Percentiles rank a stretch among this genome's conserved stretches.
Evolutionary conservation across 2,797 vertebrate species (phyloP).

Genomic region (Novumbra hubbsi): DNA sequence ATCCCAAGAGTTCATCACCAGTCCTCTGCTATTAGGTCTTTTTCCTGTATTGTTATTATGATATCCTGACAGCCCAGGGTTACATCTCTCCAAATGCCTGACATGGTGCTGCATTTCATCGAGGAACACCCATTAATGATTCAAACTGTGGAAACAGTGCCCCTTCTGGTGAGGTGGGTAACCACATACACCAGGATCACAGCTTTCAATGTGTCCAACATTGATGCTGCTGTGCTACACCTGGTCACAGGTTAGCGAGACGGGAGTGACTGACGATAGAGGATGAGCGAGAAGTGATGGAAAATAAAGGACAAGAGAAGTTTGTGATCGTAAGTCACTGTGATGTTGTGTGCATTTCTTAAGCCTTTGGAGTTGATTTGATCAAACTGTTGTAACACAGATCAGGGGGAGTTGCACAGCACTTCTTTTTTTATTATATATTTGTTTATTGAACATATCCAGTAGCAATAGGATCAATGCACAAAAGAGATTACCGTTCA

Average conservation of each 20-base stretch:
- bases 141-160: background rate
- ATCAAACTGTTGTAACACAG: background rate
- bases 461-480: too few relatives aligned
- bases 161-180: conserved; percentile 11
- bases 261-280: too few relatives aligned
- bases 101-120: conserved; percentile 1
- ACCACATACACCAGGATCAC: conserved; percentile 8
- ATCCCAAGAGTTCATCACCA: background rate
- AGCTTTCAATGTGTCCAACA: background rate
- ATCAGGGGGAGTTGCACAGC: conserved; percentile 14
- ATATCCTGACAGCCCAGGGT: background rate
- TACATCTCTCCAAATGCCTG: background rate
- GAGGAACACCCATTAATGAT: conserved; percentile 5
- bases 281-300: background rate
- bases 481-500: too few relatives aligned
- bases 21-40: background rate
- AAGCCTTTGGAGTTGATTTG: background rate
- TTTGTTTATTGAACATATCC: too few relatives aligned
- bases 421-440: too few relatives aligned
- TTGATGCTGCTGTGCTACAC: background rate
- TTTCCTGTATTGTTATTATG: background rate
- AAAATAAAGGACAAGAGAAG: too few relatives aligned
- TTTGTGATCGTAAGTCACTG: too few relatives aligned
- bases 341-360: background rate
- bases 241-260: conserved; percentile 11